phyloP scores from a whole-genome alignment of 1,140 invertebrate species.

The Trichomalopsis sarcophagae region DNA sequence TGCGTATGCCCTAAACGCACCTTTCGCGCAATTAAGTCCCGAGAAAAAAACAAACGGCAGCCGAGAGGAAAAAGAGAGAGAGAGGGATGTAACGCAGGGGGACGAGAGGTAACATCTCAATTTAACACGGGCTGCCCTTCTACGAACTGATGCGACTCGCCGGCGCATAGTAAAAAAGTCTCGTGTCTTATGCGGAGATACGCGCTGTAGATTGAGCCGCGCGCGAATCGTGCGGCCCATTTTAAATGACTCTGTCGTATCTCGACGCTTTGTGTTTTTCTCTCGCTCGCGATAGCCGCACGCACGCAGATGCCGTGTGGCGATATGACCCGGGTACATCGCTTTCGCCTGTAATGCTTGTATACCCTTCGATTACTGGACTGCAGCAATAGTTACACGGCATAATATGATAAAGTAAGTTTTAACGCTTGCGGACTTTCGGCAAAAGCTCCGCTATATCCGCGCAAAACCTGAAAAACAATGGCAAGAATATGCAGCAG shows the following conservation, averaged over 20 bases:
- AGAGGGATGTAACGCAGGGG: not conserved
- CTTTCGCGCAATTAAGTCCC: slow-evolving; percentile 37
- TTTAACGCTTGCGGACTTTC: too few species aligned
- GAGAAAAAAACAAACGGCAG: not conserved
- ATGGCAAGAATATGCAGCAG: not conserved
- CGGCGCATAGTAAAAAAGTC: slow-evolving; percentile 24
- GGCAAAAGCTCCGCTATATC: too few species aligned
- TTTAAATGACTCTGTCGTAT: slow-evolving; percentile 29
- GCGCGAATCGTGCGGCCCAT: slow-evolving; percentile 47
- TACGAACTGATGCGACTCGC: slow-evolving; percentile 18
- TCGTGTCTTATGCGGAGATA: slow-evolving; percentile 31
- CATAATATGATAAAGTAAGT: too few species aligned
- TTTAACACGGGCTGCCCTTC: slow-evolving; percentile 29
- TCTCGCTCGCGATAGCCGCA: not conserved
- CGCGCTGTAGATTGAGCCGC: slow-evolving; percentile 30
- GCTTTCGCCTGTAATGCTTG: too few species aligned
- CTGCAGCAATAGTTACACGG: too few species aligned
- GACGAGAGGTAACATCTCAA: slow-evolving; percentile 5
- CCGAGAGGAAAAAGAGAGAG: not conserved
- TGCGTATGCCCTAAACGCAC: slow-evolving; percentile 7
- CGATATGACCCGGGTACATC: too few species aligned
- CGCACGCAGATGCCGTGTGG: too few species aligned
- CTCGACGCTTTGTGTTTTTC: not conserved
- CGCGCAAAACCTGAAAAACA: not conserved
- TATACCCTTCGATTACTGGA: too few species aligned